Evolutionary conservation across 2,888 invertebrate species (phyloP), one percentile per base, ranked within the genome.

Genomic region (Bellardia pandia): DNA sequence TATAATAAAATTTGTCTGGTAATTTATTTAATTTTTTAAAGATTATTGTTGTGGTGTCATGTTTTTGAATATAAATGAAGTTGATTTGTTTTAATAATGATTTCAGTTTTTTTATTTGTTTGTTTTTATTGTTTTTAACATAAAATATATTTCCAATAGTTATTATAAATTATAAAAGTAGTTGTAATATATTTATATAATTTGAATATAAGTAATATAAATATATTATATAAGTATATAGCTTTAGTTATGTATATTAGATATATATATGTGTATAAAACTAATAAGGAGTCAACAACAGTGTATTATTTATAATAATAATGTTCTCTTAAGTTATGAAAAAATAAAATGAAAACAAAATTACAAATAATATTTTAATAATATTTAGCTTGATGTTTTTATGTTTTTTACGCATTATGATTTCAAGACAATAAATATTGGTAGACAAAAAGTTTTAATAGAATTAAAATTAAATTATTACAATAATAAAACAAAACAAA

Each of bases 21-120:
- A 51, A 11, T 51, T 60, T 60, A 6, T 58, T 14, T 60, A 40
- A 1, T 64, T 11, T 69, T 79, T 68, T 62, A 53, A 66, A 78
- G 68, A 75, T 87, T 85, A 87, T 87, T 85, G 85, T 85, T 85
- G 62, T 77, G 60, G 56, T 85, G 81, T 87, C 85, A 74, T 74
- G 66, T 58, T 23, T 69, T 23, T 69, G 23, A 48, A 60, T 72
- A 58, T 69, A 72, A 77, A 64, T 78, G 58, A 62, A 75, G 42
- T 72, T 71, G 42, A 13, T 62, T 56, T 37, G 4, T 71, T 66
- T 78, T 72, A 14, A 11, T 14, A 62, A 14, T 71, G 5, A 13
- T 56, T 74, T 16, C 11, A 51, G 16, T 60, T 40, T 62, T 11
- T 30, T 51, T 23, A 23, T 23, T 33, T 66, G 58, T 60, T 58